These are phyloP conservation scores for Poeciliopsis occidentalis DNA, from an alignment of 2,113 vertebrate species.

Conservation along the genomic window DNA sequence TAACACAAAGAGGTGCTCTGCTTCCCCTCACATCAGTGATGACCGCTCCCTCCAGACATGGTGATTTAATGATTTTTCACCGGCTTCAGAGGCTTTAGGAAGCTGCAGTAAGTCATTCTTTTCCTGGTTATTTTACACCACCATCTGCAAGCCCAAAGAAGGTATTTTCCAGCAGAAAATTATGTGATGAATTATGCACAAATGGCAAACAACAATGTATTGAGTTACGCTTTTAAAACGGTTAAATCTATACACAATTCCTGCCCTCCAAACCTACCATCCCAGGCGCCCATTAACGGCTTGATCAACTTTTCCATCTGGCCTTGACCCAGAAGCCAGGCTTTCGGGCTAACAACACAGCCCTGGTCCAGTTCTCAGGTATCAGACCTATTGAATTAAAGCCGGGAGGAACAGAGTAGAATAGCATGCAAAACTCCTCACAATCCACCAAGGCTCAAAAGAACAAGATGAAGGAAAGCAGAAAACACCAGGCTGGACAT, in stretches of 20 bases:
- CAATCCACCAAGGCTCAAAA: conserved; percentile 29
- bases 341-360: conserved; percentile 35
- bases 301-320: conserved; percentile 46
- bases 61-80: conserved; percentile 67
- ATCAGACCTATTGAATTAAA: conserved; percentile 59
- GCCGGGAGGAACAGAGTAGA: conserved; percentile 11
- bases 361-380: conserved; percentile 51
- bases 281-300: conserved; percentile 41
- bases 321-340: conserved; percentile 36
- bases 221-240: conserved; percentile 35
- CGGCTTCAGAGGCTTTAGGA: conserved; percentile 44
- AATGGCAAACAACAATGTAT: conserved; percentile 50
- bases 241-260: conserved; percentile 43
- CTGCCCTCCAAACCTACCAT: conserved; percentile 13
- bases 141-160: conserved; percentile 35
- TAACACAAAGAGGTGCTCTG: conserved; percentile 64
- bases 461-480: conserved; percentile 11
- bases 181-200: conserved; percentile 11
- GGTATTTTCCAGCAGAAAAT: conserved; percentile 21
- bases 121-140: conserved; percentile 23
- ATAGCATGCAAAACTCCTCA: conserved; percentile 14
- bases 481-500: conserved; percentile 27
- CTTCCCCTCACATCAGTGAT: conserved; percentile 60
- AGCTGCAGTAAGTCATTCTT: conserved; percentile 32
- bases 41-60: conserved; percentile 47